Conservation (phyloP, 2,797 vertebrate species). For the Selene dorsalis region DNA sequence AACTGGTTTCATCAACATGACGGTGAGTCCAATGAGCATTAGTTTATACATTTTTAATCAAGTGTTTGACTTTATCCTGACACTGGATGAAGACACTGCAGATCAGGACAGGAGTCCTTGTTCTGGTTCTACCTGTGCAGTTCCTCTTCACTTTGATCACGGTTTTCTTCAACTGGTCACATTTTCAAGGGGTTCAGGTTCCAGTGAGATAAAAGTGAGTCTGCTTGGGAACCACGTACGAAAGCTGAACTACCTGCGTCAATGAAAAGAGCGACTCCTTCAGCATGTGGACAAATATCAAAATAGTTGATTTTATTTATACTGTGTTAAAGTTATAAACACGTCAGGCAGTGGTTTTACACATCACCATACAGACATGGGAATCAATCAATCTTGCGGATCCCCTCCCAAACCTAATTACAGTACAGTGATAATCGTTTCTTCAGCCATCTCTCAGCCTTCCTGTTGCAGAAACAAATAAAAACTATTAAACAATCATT, state of each 20-base stretch:
- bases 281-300: constrained; percentile 76
- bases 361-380: constrained; percentile 79
- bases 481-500: constrained; percentile 49
- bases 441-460: constrained; percentile 25
- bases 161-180: background rate
- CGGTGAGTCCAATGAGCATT: background rate
- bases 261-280: constrained; percentile 43
- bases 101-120: background rate
- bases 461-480: constrained; percentile 40
- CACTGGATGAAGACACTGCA: background rate
- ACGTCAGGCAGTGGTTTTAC: constrained; percentile 86
- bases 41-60: too few species aligned
- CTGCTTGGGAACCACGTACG: background rate
- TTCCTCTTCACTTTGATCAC: background rate
- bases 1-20: background rate
- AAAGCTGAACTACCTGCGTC: background rate
- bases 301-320: constrained; percentile 88
- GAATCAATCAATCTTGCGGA: constrained; percentile 57
- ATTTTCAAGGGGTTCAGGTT: background rate
- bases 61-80: background rate
- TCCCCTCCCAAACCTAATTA: constrained; percentile 66
- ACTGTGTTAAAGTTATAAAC: constrained; percentile 88
- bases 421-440: constrained; percentile 76
- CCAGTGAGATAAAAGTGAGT: background rate
- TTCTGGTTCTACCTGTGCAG: background rate